A percentile compares a stretch with the other conserved stretches of the same genome.
Conservation (phyloP, 1,140 invertebrate species). For the Frieseomelitta varia region DNA sequence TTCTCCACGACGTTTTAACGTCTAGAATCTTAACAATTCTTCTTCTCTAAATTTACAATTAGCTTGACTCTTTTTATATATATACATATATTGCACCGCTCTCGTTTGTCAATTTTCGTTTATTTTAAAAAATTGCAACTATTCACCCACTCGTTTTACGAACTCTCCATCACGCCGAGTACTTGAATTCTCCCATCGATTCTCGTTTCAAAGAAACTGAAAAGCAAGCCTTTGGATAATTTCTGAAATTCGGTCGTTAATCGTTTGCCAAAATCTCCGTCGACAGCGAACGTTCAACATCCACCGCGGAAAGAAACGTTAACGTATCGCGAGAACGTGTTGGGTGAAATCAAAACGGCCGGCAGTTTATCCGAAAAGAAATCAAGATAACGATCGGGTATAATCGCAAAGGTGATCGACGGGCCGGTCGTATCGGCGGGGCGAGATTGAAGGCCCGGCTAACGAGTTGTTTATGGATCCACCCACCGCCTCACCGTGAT, state of each 20-base stretch:
- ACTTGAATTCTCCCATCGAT: too few species aligned
- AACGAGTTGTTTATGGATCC: slow-evolving; percentile 80
- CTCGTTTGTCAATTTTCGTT: not conserved
- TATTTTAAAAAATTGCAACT: not conserved
- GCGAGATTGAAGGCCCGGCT: slow-evolving; percentile 78
- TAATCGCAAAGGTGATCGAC: slow-evolving; percentile 66
- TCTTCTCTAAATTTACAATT: not conserved
- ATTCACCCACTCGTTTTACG: too few species aligned
- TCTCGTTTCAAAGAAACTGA: too few species aligned
- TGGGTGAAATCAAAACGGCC: slow-evolving; percentile 18
- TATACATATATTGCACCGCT: too few species aligned
- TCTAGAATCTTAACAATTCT: not conserved
- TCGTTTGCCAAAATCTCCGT: not conserved
- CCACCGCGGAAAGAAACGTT: not conserved
- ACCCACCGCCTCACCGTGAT: slow-evolving; percentile 65
- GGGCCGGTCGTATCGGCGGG: slow-evolving; percentile 60
- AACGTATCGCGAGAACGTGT: too few species aligned
- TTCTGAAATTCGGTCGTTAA: not conserved
- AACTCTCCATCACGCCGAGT: too few species aligned
- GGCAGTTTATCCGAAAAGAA: slow-evolving; percentile 53
- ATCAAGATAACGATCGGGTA: slow-evolving; percentile 65
- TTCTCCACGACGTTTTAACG: not conserved
- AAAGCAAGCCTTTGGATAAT: too few species aligned
- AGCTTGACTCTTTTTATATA: not conserved
- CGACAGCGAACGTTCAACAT: not conserved